Evolutionary conservation across 35 echinoderm and acorn worm genomes (phyloP), one percentile per base, ranked within the genome.

Genomic region (Apostichopus parvimensis): DNA sequence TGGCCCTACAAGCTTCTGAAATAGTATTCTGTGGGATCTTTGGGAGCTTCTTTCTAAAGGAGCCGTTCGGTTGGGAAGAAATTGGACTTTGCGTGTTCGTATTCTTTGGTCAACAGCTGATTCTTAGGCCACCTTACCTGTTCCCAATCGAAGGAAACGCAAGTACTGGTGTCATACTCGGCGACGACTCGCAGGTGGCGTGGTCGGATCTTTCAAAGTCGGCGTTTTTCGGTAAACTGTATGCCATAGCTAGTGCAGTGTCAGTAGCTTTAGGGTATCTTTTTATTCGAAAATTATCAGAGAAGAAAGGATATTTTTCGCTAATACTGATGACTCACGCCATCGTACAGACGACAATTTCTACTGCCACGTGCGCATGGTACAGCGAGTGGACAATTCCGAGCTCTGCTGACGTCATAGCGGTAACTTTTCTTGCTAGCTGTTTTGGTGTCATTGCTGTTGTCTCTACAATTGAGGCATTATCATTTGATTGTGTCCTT

Each of bases 21-120:
- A 9, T 82, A 17, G 17, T 82, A 53, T 82, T 55, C n/a, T 82
- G 79, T 82, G 79, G 79, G n/a, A 45, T 82, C 2, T 12, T 82
- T 13, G 24, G 26, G 7, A n/a, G 21, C 7, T 5, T 82, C 8
- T 82, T 82, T 53, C 54, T 82, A 20, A 82, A 82, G 18, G 79
- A 82, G 54, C 14, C 79, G 15, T 82, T 82, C n/a, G 79, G 79
- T n/a, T 56, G 34, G 55, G 24, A 2, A 54, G 34, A 82, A 12
- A 20, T 54, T 55, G 9, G 17, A 5, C 52, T 82, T 3, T 82
- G 34, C 45, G 54, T 82, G 17, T 82, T 82, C n/a, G 17, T 14
- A 9, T 82, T 82, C 6, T 7, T n/a, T 55, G 28, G 79, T 14
- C 79, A 82, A 55, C 79, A 82, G 17, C 18, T 82, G 8, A 82